These are phyloP conservation scores for Drosophila pandora DNA, from an alignment of 1,140 invertebrate species.

Conservation along the genomic window DNA sequence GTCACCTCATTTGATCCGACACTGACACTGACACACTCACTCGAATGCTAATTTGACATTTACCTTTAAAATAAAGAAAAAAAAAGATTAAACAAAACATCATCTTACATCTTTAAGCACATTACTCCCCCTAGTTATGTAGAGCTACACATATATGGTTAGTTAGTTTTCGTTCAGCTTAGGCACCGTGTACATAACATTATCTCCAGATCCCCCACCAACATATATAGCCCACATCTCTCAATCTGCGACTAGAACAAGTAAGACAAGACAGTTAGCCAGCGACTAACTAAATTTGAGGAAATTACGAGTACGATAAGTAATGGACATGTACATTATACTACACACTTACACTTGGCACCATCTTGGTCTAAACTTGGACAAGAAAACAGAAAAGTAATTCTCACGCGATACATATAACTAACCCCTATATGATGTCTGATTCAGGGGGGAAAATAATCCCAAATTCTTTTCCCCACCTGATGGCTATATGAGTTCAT, in stretches of 20 bases:
- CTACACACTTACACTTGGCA: conserved; percentile 16
- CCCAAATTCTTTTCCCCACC: background rate
- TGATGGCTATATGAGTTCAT: conserved; percentile 42
- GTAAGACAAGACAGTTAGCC: conserved; percentile 17
- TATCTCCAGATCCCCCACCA: conserved; percentile 39
- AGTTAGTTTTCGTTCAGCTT: conserved; percentile 36
- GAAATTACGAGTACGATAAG: conserved; percentile 27
- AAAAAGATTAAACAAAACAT: conserved; percentile 1
- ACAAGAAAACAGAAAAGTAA: conserved; percentile 5
- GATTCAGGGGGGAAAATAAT: conserved; percentile 8
- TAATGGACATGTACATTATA: conserved; percentile 49
- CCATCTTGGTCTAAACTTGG: conserved; percentile 12
- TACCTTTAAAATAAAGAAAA: background rate
- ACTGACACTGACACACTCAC: conserved; percentile 6
- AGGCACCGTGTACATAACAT: conserved; percentile 42
- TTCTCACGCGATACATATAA: conserved; percentile 26
- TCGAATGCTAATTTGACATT: conserved; percentile 28
- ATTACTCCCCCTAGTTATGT: conserved; percentile 14
- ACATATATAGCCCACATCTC: conserved; percentile 35
- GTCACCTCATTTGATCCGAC: conserved; percentile 27
- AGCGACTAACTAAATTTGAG: conserved; percentile 10
- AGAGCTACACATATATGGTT: conserved; percentile 6
- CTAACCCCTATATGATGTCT: conserved; percentile 16
- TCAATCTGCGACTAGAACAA: conserved; percentile 1
- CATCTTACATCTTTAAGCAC: conserved; percentile 29